Evolutionary conservation across 1,140 invertebrate genomes (phyloP), one percentile per base, ranked within the genome.

Genomic region (Pemphigus obesinymphae): DNA sequence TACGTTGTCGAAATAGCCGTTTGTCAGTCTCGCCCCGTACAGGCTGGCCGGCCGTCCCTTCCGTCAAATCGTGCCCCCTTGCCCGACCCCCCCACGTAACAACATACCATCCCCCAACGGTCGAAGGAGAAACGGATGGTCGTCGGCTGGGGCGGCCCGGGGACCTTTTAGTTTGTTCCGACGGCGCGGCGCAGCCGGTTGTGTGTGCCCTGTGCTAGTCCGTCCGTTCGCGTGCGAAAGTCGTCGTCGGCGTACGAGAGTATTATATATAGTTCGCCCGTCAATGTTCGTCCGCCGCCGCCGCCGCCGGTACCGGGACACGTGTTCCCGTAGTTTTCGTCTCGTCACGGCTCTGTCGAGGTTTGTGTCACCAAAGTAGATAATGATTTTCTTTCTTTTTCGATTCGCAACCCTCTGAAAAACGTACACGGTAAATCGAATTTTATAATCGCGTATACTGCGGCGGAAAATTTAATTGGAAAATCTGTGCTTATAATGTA

Each of bases 131-230:
- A 37, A 15, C 40, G 23, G 43, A 10, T 70, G 11, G 34, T 20
- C 34, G 20, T 17, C 23, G 23, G 43, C 15, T 15, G 70, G 15
- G 43, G 26, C 45, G 15, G 45, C 43, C 43, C 43, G 43, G 70
- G 66, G 40, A 70, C 70, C 70, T 48, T 73, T 80, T 29, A 80
- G 76, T 80, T 61, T 31, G 76, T 37, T 63, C 63, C 76, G 76
- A 37, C 26, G 29, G 37, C 76, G 48, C 76, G 37, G 6, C 37
- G 37, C 76, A 26, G 15, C 20, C 55, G 55, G 76, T 80, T n/a
- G 50, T 40, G 31, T 23, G 17, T 11, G 17, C 31, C 11, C 3
- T 20, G 43, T 66, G 2, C 29, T 45, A 1, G 29, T 37, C 8
- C 61, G 61, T 17, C 13, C 17, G 0, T 3, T 37, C 53, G 61